A percentile compares a stretch with the other conserved stretches of the same genome.
phyloP scores from a whole-genome alignment of 2,113 vertebrate species.

The Rhea americana region DNA sequence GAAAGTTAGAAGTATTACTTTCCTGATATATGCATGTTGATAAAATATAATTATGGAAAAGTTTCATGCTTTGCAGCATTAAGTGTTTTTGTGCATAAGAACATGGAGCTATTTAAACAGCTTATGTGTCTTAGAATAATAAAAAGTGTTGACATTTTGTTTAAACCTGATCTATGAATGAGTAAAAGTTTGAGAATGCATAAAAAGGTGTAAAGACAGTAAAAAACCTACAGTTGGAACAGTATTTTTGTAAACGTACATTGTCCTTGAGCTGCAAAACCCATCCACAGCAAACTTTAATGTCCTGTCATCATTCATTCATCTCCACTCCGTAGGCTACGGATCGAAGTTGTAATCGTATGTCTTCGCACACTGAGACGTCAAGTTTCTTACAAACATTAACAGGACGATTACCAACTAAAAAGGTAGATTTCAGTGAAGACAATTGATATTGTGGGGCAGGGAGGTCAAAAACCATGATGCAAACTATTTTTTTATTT shows the following conservation, averaged over 20 bases:
- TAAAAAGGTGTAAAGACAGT: slow-evolving; percentile 37
- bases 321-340: slow-evolving; percentile 95
- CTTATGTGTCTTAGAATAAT: neutral
- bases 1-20: neutral
- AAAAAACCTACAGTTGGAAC: slow-evolving; percentile 35
- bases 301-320: slow-evolving; percentile 95
- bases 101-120: slow-evolving; percentile 37
- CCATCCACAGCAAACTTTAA: slow-evolving; percentile 80
- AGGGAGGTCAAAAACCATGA: slow-evolving; percentile 63
- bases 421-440: slow-evolving; percentile 94
- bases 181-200: slow-evolving; percentile 30
- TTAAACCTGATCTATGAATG: slow-evolving; percentile 41
- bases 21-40: slow-evolving; percentile 60
- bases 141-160: slow-evolving; percentile 8
- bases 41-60: slow-evolving; percentile 9
- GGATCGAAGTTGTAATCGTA: slow-evolving; percentile 99
- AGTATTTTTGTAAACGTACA: slow-evolving; percentile 45
- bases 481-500: slow-evolving; percentile 53
- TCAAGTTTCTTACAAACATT: slow-evolving; percentile 99
- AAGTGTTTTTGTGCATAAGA: slow-evolving; percentile 56
- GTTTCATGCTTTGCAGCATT: slow-evolving; percentile 82
- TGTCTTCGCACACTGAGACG: slow-evolving; percentile 99
- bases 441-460: slow-evolving; percentile 68
- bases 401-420: slow-evolving; percentile 99
- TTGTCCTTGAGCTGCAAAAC: slow-evolving; percentile 67